Base-by-base conservation (phyloP, 2,797 vertebrate genomes). In the Tympanoctomys barrerae region DNA sequence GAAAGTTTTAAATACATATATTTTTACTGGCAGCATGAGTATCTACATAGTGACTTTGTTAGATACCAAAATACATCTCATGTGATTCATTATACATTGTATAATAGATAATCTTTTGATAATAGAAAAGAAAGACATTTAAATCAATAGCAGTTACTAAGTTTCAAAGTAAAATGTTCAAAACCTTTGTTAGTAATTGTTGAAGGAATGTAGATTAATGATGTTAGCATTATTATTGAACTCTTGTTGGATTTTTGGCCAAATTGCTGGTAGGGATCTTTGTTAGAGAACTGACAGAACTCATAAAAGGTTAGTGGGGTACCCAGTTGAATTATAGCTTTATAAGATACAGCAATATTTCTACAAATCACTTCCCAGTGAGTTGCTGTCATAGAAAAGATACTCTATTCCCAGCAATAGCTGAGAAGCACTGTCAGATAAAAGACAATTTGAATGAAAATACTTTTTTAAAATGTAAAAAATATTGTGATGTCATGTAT, bases 111-210 rank as follows among this genome's bases (percentile, higher is more conserved):
- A 80, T 96, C 70, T 95, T 46, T 96, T 88, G 70, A 87, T 95
- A 28, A 61, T 92, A 77, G 84, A 83, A 89, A 96, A 79, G 78
- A 93, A 97, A 87, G 95, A 85, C 2, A 66, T 90, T 96, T 81
- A 92, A 70, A 89, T 82, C 73, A 95, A 28, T 95, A 94, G 52
- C 19, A 94, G 24, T 92, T 71, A 96, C 75, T 90, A 68, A 89
- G 94, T 94, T 96, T 97, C 83, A 90, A 96, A 94, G 49, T 86
- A 95, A 91, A 97, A 78, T 95, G 71, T 91, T 66, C 39, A 71
- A 92, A 91, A 49, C 24, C 73, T 79, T 39, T 94, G 26, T 94
- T 95, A 92, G 75, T 94, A 92, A 90, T 96, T 96, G 46, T 52
- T 89, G 93, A 94, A 93, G 94, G 83, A 95, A 92, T 80, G 91